Conservation (phyloP, 2,797 vertebrate genomes). For the Galaxias olidus region DNA sequence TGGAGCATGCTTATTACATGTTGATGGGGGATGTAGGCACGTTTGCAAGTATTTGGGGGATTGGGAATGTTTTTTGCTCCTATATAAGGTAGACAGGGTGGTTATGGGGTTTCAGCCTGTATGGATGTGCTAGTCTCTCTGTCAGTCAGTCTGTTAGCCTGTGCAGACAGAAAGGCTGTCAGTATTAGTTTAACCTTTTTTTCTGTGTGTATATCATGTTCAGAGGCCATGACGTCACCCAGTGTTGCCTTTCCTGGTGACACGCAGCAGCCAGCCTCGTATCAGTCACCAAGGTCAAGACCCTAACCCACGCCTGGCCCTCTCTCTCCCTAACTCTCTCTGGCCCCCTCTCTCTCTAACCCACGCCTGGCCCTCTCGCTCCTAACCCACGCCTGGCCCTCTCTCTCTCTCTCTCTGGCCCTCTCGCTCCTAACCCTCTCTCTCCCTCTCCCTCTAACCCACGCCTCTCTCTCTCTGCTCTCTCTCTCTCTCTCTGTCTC, state of each 20-base stretch:
- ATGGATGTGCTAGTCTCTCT: too few species aligned
- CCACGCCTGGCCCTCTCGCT: neutral
- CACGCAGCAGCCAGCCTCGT: neutral
- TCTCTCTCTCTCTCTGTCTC: neutral
- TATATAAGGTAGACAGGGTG: too few species aligned
- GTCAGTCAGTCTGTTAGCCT: too few species aligned
- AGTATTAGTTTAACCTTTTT: too few species aligned
- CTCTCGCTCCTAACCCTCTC: too few species aligned
- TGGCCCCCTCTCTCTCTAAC: neutral
- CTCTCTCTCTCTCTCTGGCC: neutral
- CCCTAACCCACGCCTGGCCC: neutral
- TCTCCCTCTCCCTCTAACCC: fast-evolving
- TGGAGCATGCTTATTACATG: too few species aligned
- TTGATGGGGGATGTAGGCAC: too few species aligned
- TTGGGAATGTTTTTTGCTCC: too few species aligned
- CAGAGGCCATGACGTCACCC: neutral
- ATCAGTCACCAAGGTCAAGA: slow-evolving; percentile 12
- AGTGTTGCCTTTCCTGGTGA: neutral
- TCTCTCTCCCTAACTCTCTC: neutral
- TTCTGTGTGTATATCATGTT: too few species aligned
- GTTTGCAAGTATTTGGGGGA: too few species aligned
- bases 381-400: neutral
- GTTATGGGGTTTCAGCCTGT: too few species aligned
- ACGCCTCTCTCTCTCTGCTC: neutral
- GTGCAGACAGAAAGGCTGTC: too few species aligned